Evolutionary conservation across 2,113 vertebrate genomes (phyloP).

Genomic region (Nansenia antarctica): DNA sequence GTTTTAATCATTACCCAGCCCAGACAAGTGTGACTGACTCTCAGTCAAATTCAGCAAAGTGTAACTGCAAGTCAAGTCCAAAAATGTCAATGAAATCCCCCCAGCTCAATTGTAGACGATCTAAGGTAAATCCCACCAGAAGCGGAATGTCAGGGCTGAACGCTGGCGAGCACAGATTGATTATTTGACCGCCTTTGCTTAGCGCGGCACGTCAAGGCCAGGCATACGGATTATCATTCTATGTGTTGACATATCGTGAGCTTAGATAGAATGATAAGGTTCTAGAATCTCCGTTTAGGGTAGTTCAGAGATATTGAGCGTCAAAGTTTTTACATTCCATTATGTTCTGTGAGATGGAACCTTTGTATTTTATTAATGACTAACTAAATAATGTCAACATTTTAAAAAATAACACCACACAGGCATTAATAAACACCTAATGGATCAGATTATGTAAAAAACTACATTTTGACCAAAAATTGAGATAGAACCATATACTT

Average conservation of each 20-base stretch:
- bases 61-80: conserved; percentile 50
- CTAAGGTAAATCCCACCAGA: conserved; percentile 48
- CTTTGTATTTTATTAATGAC: too few relatives aligned
- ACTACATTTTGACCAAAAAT: too few relatives aligned
- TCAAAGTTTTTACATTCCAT: too few relatives aligned
- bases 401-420: too few relatives aligned
- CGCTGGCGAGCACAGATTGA: conserved; percentile 55
- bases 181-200: conserved; percentile 66
- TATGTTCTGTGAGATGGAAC: too few relatives aligned
- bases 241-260: conserved; percentile 48
- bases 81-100: conserved; percentile 55
- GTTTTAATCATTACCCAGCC: conserved; percentile 59
- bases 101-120: conserved; percentile 48
- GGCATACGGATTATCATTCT: conserved; percentile 60
- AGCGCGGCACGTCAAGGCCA: conserved; percentile 44
- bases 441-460: too few relatives aligned
- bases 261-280: too few relatives aligned
- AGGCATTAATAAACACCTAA: too few relatives aligned
- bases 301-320: too few relatives aligned
- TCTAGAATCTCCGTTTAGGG: too few relatives aligned
- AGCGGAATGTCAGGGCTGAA: conserved; percentile 24
- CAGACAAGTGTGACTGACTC: conserved; percentile 39
- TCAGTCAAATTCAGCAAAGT: conserved; percentile 51
- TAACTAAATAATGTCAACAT: too few relatives aligned
- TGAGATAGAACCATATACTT: too few relatives aligned